These are phyloP conservation scores for Agapornis canus DNA, from an alignment of 2,797 vertebrate species.

Conservation along the genomic window DNA sequence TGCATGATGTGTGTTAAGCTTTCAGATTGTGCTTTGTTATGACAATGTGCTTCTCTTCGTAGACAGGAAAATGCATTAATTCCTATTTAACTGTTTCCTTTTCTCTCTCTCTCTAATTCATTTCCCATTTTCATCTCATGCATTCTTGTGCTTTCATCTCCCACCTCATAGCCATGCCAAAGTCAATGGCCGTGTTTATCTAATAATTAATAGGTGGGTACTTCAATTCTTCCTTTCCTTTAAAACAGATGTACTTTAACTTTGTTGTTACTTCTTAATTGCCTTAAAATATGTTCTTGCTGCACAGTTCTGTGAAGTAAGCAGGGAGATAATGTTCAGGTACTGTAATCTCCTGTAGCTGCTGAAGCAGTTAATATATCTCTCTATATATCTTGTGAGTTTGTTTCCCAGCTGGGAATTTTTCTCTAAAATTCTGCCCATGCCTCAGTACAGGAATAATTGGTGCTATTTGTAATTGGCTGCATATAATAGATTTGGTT, in stretches of 20 bases:
- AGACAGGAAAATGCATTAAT: background rate
- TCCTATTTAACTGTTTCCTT: slow-evolving; percentile 75
- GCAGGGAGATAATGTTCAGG: background rate
- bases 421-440: background rate
- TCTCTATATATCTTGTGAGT: background rate
- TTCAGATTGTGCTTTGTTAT: background rate
- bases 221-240: slow-evolving; percentile 66
- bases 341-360: background rate
- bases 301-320: background rate
- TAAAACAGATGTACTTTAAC: background rate
- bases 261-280: slow-evolving; percentile 10
- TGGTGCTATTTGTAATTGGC: slow-evolving; percentile 37
- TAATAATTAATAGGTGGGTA: slow-evolving; percentile 99
- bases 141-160: slow-evolving; percentile 71
- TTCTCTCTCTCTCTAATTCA: slow-evolving; percentile 75
- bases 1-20: background rate
- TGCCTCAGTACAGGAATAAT: background rate
- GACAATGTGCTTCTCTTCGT: background rate
- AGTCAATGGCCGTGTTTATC: slow-evolving; percentile 97
- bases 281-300: slow-evolving; percentile 22
- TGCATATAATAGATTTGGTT: slow-evolving; percentile 1
- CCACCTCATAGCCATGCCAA: slow-evolving; percentile 90
- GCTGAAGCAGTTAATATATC: background rate
- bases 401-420: slow-evolving; percentile 44
- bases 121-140: slow-evolving; percentile 60